Base-by-base conservation (phyloP, 2,888 invertebrate species). In the Cephus rjabovi region DNA sequence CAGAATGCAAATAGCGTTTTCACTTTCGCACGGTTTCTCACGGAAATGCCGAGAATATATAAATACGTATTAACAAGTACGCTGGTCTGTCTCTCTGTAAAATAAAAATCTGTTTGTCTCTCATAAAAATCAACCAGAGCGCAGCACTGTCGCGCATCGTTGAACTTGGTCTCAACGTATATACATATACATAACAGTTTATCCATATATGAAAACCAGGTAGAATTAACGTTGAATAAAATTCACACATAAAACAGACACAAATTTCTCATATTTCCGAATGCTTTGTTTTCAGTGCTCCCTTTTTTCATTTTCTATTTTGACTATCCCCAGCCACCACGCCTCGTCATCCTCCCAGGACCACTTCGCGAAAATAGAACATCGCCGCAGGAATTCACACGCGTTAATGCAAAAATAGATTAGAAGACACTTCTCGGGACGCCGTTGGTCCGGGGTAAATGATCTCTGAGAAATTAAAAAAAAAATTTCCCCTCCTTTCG, bases 1-100 rank as follows among this genome's bases (percentile, higher is more conserved):
- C 37, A 37, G 4, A 73, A 70, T 75, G 79, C 79, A 77, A 81
- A 79, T 77, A 31, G 9, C 73, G 80, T 83, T 85, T 85, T 85
- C 85, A 84, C 85, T 85, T 85, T 85, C 85, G 78, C 83, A 79
- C 82, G 85, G 83, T 85, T 85, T 85, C 85, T 81, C 83, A 30
- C 34, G 77, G 79, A 81, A 70, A 31, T 12, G 4, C 12, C 37
- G 15, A 1, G 15, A 15, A 15, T 12, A 4, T 15, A 37, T 15
- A 37, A 15, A 37, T 37, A 4, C 37, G 15, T 37, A 37, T 37
- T 15, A 37, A 15, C 37, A 15, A 37, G 1, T 12, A 4, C 37
- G 4, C 37, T 15, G 12, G 4, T 37, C 37, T 4, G 12, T 37
- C 12, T 15, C 4, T 2, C 12, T 35, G 35, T 35, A 4, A 35